Base-by-base conservation (phyloP, 2,113 vertebrate genomes). In the Vulpes vulpes region DNA sequence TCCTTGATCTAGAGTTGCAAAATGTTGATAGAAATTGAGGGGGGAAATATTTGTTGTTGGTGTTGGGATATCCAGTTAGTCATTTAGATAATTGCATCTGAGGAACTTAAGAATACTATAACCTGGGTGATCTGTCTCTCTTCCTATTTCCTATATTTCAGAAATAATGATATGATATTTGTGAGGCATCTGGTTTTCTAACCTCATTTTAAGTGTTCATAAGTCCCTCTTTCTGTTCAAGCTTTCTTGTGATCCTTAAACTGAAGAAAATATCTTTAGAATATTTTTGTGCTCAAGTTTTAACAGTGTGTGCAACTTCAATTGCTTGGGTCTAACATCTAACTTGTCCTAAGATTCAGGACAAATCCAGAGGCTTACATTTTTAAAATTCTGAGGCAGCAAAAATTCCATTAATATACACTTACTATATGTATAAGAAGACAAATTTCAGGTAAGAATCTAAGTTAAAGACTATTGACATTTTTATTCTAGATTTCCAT, bases 401-500 rank as follows among this genome's bases (percentile, higher is more conserved):
- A 96, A 78, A 80, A 83, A 53, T 92, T 91, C 57, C 3, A 38
- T 53, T 53, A 84, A 82, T 81, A 5, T 65, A 62, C 14, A 64
- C 69, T 73, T 83, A 57, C 25, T 93, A 5, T 38, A 32, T 11
- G 5, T 62, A 10, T 16, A 86, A 83, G 53, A 85, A 87, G 92
- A 97, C 96, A 78, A 94, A 92, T 32, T 96, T 35, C n/a, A 97
- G 91, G 86, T 32, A 87, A 69, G 78, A 22, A 91, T 71, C 15
- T 69, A 91, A 93, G 57, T 12, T 14, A 94, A 98, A 95, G 23
- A 81, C 49, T 97, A 78, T 93, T 98, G 11, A 43, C 30, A 96
- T 89, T 86, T 96, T 97, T 91, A 60, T 95, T 79, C 8, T 90
- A 91, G 12, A 92, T 94, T 97, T 98, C 95, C 23, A 86, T 97